Base-by-base conservation (phyloP, 35 echinoderm and acorn worm genomes). In the Heliocidaris erythrogramma region DNA sequence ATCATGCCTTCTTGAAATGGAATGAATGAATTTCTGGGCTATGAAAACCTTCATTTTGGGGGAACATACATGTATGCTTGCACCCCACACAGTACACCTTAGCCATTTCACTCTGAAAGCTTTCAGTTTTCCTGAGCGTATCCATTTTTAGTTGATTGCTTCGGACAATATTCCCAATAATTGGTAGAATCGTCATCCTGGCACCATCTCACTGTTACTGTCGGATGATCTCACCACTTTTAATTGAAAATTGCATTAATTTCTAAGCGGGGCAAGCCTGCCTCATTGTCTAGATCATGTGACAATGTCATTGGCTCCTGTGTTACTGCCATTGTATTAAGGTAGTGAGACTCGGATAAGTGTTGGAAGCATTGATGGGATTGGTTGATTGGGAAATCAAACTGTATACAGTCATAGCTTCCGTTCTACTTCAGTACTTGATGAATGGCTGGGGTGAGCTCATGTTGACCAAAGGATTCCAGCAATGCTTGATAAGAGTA, bases 211-310 rank as follows among this genome's bases (percentile, higher is more conserved):
- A 78, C 65, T 78, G 65, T 78, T 78, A 78, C 65, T n/a, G 7
- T 3, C 17, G 65, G 65, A 78, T 78, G 65, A 78, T 78, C 65
- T 78, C 65, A 78, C 65, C 65, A 78, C 65, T 78, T 78, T 78
- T 78, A 78, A 78, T 78, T 78, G 65, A 78, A 78, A 78, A 78
- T 78, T 78, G 65, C 65, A 78, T 78, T 78, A 78, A 78, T 78
- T 78, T 78, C 27, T 18, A 78, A n/a, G 65, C 27, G 18, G 65
- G n/a, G 65, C 65, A 24, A 17, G n/a, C 18, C 65, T 21, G 65
- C 65, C 65, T 27, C 65, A 78, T 78, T 78, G 65, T 78, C 65
- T 78, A 18, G 0, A n/a, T n/a, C 65, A 78, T 78, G 65, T 78
- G 65, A 78, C 65, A 78, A 78, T 78, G 65, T 18, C 65, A 78